Conservation (phyloP, 2,888 invertebrate genomes). For the Ophraella communa region DNA sequence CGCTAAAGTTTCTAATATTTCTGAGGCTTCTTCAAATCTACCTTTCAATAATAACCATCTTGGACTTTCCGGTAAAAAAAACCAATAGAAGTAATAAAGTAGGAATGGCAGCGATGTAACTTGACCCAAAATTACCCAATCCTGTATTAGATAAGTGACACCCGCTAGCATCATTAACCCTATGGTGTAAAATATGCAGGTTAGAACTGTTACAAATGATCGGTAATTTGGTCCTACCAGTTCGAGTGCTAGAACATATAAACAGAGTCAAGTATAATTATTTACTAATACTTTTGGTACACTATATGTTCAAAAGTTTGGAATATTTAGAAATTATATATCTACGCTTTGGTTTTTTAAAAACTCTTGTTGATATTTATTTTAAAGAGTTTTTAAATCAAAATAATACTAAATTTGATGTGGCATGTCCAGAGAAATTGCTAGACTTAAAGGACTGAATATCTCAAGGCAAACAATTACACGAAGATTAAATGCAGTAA, state of each 20-base stretch:
- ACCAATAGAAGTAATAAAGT: constrained; percentile 83
- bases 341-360: too few relatives aligned
- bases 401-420: too few relatives aligned
- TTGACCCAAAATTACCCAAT: constrained; percentile 83
- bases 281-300: too few relatives aligned
- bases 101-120: constrained; percentile 87
- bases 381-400: too few relatives aligned
- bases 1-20: constrained; percentile 79
- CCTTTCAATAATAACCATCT: constrained; percentile 86
- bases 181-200: constrained; percentile 88
- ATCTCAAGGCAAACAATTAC: too few relatives aligned
- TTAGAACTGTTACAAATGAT: constrained; percentile 91
- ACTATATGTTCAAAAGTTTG: background rate
- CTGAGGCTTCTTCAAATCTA: constrained; percentile 80
- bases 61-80: constrained; percentile 89
- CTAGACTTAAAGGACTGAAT: too few relatives aligned
- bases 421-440: too few relatives aligned
- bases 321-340: too few relatives aligned
- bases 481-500: too few relatives aligned
- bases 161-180: constrained; percentile 83
- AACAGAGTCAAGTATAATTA: too few relatives aligned
- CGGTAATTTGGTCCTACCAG: constrained; percentile 90
- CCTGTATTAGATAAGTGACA: constrained; percentile 82
- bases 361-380: too few relatives aligned
- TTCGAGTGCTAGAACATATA: constrained; percentile 78